phyloP scores from a whole-genome alignment of 2,113 vertebrate species.

The Pantherophis guttatus region DNA sequence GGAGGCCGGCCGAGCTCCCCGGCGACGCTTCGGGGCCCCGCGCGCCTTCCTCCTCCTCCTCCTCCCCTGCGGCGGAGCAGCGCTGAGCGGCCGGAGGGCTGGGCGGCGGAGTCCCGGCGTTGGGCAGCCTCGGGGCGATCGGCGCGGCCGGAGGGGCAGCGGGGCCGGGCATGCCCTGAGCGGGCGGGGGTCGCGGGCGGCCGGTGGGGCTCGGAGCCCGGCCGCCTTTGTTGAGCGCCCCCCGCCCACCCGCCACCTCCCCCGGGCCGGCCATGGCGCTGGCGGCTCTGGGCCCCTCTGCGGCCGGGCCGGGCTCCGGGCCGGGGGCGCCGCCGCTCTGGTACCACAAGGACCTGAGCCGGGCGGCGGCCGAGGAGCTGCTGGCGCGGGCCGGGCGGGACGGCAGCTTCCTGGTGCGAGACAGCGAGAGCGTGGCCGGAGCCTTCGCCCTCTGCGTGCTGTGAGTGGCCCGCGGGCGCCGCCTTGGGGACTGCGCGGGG shows the following conservation, averaged over 20 bases:
- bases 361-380: constrained; percentile 88
- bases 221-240: neutral
- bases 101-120: neutral
- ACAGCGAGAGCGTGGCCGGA: constrained; percentile 90
- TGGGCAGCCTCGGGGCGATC: neutral
- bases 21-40: neutral
- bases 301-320: constrained; percentile 62
- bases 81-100: neutral
- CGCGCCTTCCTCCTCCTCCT: neutral
- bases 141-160: neutral
- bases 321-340: constrained; percentile 68
- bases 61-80: neutral
- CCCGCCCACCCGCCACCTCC: constrained; percentile 62
- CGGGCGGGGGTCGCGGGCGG: neutral
- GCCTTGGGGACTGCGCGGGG: neutral
- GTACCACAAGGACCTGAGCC: constrained; percentile 94
- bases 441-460: constrained; percentile 90
- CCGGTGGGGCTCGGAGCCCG: neutral
- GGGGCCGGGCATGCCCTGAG: neutral
- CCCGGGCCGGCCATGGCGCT: constrained; percentile 2
- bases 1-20: neutral
- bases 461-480: constrained; percentile 71
- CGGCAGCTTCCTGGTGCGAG: constrained; percentile 93
- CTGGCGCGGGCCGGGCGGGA: constrained; percentile 87
- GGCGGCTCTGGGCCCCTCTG: neutral